Evolutionary conservation across 2,797 vertebrate species (phyloP), one percentile per base, ranked within the genome.

Genomic region (Helarctos malayanus): DNA sequence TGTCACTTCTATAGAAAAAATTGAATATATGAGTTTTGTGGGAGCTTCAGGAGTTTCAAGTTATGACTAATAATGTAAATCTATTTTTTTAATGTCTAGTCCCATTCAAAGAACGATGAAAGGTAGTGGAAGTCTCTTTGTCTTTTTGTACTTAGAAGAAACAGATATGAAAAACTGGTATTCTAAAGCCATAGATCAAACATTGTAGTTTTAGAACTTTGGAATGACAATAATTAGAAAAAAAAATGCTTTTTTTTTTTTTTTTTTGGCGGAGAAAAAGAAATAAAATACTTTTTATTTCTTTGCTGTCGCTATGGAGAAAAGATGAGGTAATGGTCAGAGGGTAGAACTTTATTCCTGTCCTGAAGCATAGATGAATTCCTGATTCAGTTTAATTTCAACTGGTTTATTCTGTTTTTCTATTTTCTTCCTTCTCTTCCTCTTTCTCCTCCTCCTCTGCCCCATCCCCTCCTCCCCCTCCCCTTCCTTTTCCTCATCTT

Each of bases 151-250:
- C 97, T 98, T 94, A 96, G 93, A 97, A 5, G 85, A 97, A 97
- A 92, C 95, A 79, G 95, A 98, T 85, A 97, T 95, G 92, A 98
- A 96, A 98, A 97, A 97, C 76, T 91, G 95, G 92, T 95, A 85
- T 91, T 97, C 95, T 63, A 97, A 97, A 98, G 96, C 81, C 93
- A 91, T 98, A 97, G 94, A 98, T 98, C 97, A 98, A 96, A 96
- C 90, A 90, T 89, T 96, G 75, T 98, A 98, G 97, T 98, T 98
- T 98, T 98, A 97, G 97, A 98, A 98, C 97, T 98, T 97, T 94
- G 97, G 97, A 98, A 97, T 96, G 96, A 98, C 96, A 97, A 97
- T 98, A 98, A 99, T 99, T 98, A 98, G 94, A 98, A 98, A 97
- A 38, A 38, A 98, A 97, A 95, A 96, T 88, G 47, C 83, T 82